Base-by-base conservation (phyloP, 2,797 vertebrate genomes). In the Loris lydekkerianus region DNA sequence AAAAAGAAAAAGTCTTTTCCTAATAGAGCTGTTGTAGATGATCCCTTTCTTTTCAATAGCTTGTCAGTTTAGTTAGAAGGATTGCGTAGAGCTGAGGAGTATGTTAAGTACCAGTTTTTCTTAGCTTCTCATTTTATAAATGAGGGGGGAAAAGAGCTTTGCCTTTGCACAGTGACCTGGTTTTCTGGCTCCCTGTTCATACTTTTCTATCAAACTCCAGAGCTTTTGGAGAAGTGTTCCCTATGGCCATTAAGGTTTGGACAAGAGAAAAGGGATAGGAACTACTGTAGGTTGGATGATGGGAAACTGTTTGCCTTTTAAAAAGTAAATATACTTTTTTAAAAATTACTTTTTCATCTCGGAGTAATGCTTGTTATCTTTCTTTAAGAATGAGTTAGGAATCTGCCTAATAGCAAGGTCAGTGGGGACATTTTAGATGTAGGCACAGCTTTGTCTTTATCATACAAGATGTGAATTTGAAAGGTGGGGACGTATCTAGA, bases 221-320 rank as follows among this genome's bases (percentile, higher is more conserved):
- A 46, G 31, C 18, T 18, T 25, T 21, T 40, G 3, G 75, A 18
- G 49, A 34, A 27, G 86, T 56, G n/a, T 27, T 46, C 14, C 49
- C 4, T 5, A 2, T 0, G 3, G 78, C 34, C 14, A 7, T 5
- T 76, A 37, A 43, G 29, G 29, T 25, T 65, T 1, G 9, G 14
- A 15, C 37, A 70, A 56, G 60, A 63, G 69, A 77, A 34, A n/a
- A 29, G 20, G 46, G 21, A 31, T 56, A 29, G 49, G 67, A 46
- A 7, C 4, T 67, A 11, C 46, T 60, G 0, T 13, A 9, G 10
- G 34, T 65, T 37, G 40, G 65, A 5, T 43, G 10, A 34, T 31
- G 4, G 34, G 77, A 73, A 43, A 23, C 18, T 63, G 27, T 37
- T 37, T 21, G 56, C 13, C 20, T 9, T 60, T 49, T 73, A 58